Percentiles rank a stretch among this genome's conserved stretches.
phyloP scores from a whole-genome alignment of 2,888 invertebrate genomes.

The Agrotis segetum region DNA sequence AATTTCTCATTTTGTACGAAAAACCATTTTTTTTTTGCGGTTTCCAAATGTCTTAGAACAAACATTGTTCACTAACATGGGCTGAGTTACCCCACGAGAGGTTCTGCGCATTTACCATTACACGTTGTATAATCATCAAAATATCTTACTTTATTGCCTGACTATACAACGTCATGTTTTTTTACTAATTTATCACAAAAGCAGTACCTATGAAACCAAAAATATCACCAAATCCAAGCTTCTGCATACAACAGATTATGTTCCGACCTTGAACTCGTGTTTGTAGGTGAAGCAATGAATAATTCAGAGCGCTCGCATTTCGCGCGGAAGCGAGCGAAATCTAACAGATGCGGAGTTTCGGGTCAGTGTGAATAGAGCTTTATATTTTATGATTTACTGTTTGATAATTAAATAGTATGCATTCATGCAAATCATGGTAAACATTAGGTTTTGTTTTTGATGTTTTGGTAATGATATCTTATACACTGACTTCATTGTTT shows the following conservation, averaged over 20 bases:
- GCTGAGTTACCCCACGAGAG: too few relatives aligned
- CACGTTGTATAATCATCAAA: too few relatives aligned
- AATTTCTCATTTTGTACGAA: too few relatives aligned
- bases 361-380: slow-evolving; percentile 19
- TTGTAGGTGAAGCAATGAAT: slow-evolving; percentile 54
- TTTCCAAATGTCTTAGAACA: too few relatives aligned
- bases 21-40: too few relatives aligned
- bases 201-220: slow-evolving; percentile 1
- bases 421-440: slow-evolving; percentile 1
- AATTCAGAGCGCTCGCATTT: slow-evolving; percentile 35
- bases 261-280: slow-evolving; percentile 49
- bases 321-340: slow-evolving; percentile 25
- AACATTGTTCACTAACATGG: too few relatives aligned
- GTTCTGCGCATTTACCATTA: too few relatives aligned
- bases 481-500: not conserved
- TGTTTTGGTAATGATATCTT: not conserved
- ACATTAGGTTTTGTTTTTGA: slow-evolving; percentile 12
- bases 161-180: too few relatives aligned
- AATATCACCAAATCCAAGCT: slow-evolving; percentile 21
- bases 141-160: not conserved
- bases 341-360: slow-evolving; percentile 10
- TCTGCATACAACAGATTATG: slow-evolving; percentile 39
- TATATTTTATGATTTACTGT: slow-evolving; percentile 16
- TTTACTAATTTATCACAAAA: not conserved
- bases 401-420: not conserved